These are phyloP conservation scores for Stratiomys singularior DNA, from an alignment of 2,888 invertebrate genomes.

Conservation along the genomic window DNA sequence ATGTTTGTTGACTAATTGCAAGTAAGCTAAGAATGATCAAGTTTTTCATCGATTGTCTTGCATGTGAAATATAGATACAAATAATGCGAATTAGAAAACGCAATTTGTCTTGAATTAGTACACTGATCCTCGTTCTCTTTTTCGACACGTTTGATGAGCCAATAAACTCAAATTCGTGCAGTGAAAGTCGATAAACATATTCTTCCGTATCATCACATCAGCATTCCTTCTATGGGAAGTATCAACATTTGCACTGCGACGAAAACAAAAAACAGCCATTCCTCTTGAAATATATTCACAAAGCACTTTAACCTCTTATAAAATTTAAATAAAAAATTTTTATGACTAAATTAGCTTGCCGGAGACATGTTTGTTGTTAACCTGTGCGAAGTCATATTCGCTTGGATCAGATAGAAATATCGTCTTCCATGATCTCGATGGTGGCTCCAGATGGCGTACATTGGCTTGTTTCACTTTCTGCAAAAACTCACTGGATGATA, in stretches of 20 bases:
- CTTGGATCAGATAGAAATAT: constrained; percentile 1
- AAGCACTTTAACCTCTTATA: constrained; percentile 34
- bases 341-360: constrained; percentile 31
- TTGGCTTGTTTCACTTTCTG: constrained; percentile 38
- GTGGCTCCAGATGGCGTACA: not conserved
- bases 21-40: too few species aligned
- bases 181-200: constrained; percentile 18
- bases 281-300: not conserved
- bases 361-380: not conserved
- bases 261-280: not conserved
- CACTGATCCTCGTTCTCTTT: not conserved
- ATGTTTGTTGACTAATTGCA: too few species aligned
- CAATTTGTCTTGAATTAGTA: too few species aligned
- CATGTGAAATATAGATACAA: too few species aligned
- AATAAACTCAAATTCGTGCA: not conserved
- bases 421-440: not conserved
- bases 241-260: not conserved
- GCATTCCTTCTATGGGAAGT: constrained; percentile 3
- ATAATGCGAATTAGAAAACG: too few species aligned
- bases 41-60: too few species aligned
- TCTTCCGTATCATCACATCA: not conserved
- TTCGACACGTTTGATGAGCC: not conserved
- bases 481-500: not conserved
- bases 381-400: not conserved
- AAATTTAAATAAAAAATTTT: constrained; percentile 33